Evolutionary conservation across 2,888 invertebrate genomes (phyloP), one percentile per base, ranked within the genome.

Genomic region (Hypena proboscidalis): DNA sequence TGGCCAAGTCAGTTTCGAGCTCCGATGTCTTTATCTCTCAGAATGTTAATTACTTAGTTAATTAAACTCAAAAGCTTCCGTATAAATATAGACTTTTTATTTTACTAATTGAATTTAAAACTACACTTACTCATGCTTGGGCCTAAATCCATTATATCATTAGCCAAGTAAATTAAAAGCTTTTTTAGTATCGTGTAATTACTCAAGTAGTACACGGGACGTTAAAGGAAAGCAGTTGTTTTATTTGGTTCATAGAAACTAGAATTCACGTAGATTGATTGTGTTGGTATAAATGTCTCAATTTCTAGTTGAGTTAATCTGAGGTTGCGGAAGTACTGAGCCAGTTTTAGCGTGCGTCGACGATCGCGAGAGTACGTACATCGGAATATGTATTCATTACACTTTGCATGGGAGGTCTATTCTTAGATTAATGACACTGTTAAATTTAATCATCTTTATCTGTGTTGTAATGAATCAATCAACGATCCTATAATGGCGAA

Each of bases 341-440:
- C 79, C 46, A 75, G 69, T 71, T 81, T 58, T 61, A 49, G 58
- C 64, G 53, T 68, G 69, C 73, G 49, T 44, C 29, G 5, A 22
- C 14, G 13, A 22, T 2, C 22, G 22, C 15, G 6, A 4, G 33
- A 79, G 68, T 70, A 62, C 22, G 22, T 7, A 7, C n/a, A n/a
- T 29, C 3, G 76, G 73, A 78, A 68, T 70, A 64, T 61, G 67
- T 67, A 74, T 68, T 70, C 59, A 72, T 67, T 71, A 70, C 58
- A 63, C 53, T 72, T 68, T 65, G 55, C 65, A 69, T 69, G 75
- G 77, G 75, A 71, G 79, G 77, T 78, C 76, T 56, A 58, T 55
- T 58, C 47, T 62, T 61, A 73, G 63, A 70, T 67, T 72, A 70
- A 75, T 62, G 49, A 49, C 36, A 59, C 42, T 47, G 50, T 53